Evolutionary conservation across 2,797 vertebrate species (phyloP).

Genomic region (Anguilla pacifica): DNA sequence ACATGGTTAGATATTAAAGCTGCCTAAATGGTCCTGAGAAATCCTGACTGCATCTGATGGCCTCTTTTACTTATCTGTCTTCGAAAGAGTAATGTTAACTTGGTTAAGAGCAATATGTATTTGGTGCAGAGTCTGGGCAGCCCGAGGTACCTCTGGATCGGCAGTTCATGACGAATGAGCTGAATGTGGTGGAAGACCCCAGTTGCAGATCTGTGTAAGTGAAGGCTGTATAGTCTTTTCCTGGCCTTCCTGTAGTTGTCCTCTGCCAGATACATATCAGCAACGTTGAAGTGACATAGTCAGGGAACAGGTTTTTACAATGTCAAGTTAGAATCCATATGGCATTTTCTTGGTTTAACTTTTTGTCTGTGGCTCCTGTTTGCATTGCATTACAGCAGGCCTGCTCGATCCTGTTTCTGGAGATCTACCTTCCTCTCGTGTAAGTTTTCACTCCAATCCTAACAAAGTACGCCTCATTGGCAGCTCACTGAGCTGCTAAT

Average conservation of each 20-base stretch:
- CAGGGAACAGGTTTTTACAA: neutral
- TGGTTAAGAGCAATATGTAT: slow-evolving; percentile 41
- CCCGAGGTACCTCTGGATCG: slow-evolving; percentile 86
- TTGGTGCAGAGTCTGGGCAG: slow-evolving; percentile 86
- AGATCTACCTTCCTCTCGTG: no score
- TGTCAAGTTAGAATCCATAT: neutral
- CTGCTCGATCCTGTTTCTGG: no score
- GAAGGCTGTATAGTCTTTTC: neutral
- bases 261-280: neutral
- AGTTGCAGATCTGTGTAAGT: slow-evolving; percentile 87
- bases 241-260: neutral
- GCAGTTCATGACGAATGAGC: slow-evolving; percentile 85
- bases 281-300: neutral
- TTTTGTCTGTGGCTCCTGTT: neutral
- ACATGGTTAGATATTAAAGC: neutral
- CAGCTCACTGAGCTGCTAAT: no score
- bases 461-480: no score
- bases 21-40: neutral
- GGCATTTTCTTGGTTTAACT: neutral
- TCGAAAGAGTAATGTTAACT: neutral
- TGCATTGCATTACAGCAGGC: neutral
- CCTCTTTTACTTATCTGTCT: neutral
- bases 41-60: neutral
- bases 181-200: slow-evolving; percentile 84
- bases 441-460: no score